Evolutionary conservation across 2,888 invertebrate genomes (phyloP).

Genomic region (Ecliptopera silaceata): DNA sequence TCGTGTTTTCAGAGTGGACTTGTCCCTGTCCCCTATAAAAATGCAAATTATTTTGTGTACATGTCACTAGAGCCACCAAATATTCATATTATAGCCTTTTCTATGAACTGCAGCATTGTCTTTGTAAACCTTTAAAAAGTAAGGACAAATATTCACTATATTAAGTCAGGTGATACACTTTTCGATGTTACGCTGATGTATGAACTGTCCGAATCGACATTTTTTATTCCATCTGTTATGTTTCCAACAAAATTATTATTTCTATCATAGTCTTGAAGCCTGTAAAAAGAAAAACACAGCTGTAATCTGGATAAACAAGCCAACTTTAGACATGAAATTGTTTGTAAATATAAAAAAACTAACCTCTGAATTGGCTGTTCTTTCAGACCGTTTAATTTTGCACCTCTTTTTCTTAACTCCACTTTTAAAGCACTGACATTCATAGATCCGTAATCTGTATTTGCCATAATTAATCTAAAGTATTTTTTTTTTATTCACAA

Average conservation of each 20-base stretch:
- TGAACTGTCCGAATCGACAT: slow-evolving; percentile 13
- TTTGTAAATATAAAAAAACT: slow-evolving; percentile 14
- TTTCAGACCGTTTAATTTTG: slow-evolving; percentile 18
- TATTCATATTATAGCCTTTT: slow-evolving; percentile 23
- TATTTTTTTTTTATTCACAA: no score
- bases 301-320: slow-evolving; percentile 13
- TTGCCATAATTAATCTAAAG: not conserved
- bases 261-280: slow-evolving; percentile 12
- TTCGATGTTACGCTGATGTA: slow-evolving; percentile 17
- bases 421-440: slow-evolving; percentile 15
- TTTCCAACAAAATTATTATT: slow-evolving; percentile 15
- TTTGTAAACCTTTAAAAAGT: slow-evolving; percentile 22
- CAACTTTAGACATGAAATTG: slow-evolving; percentile 11
- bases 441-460: slow-evolving; percentile 6
- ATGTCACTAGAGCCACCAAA: slow-evolving; percentile 18
- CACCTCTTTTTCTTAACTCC: slow-evolving; percentile 19
- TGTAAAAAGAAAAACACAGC: slow-evolving; percentile 12
- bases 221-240: slow-evolving; percentile 1
- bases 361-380: slow-evolving; percentile 13
- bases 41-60: slow-evolving; percentile 17
- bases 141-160: slow-evolving; percentile 18
- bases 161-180: slow-evolving; percentile 19
- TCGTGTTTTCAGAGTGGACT: slow-evolving; percentile 22
- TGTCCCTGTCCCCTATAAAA: slow-evolving; percentile 22
- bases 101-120: slow-evolving; percentile 24